Base-by-base conservation (phyloP, 1,140 invertebrate species). In the Leguminivora glycinivorella region DNA sequence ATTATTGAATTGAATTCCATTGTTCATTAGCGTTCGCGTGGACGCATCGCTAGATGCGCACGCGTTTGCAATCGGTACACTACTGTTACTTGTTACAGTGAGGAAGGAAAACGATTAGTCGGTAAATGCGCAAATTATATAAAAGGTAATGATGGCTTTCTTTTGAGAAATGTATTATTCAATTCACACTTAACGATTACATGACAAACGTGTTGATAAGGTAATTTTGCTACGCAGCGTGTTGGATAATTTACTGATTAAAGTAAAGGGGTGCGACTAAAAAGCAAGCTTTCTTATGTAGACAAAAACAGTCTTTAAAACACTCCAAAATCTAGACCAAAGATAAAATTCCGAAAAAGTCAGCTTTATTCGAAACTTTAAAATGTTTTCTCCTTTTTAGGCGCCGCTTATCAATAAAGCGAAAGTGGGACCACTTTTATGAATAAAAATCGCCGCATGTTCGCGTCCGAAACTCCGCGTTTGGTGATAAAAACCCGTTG, bases 401-500 rank as follows among this genome's bases (percentile, higher is more conserved):
- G 19, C 47, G 47, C 47, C 25, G 66, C 40, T 56, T 63, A 56
- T 58, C 26, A 29, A 71, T 52, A 68, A 78, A 76, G 76, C 76
- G 78, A 82, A 78, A 82, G 78, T 80, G 71, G 70, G 26, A n/a
- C 56, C 58, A n/a, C 7, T 26, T 14, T 60, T 72, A 68, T 58
- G 70, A 75, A 72, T 70, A 67, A 67, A 63, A 52, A 72, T 60
- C 60, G 38, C 56, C 40, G 25, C 56, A 60, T 14, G 40, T 69
- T 56, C 7, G 19, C 6, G 58, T 70, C 56, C 7, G 19, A 52
- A 52, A 52, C 47, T 52, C 47, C 7, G 47, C 19, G 22, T 52
- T 52, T 52, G 47, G 19, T 52, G 67, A 79, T 70, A 82, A 84
- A 81, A 84, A 84, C 82, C 74, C 17, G 80, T 72, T 82, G 82